These are phyloP conservation scores for Sisor rabdophorus DNA, from an alignment of 2,113 vertebrate genomes.

Conservation along the genomic window DNA sequence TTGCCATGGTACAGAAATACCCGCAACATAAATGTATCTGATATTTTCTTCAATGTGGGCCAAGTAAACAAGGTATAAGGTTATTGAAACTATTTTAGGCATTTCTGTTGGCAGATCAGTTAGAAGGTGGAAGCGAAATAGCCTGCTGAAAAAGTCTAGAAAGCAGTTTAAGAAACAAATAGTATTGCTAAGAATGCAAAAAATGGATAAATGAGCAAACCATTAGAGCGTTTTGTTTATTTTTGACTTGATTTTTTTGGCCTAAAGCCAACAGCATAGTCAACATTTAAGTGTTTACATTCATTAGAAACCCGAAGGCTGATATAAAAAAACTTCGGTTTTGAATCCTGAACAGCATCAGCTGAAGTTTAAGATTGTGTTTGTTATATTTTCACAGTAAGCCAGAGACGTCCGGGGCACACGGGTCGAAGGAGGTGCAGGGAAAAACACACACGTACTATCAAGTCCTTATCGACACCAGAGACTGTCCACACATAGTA, in stretches of 20 bases:
- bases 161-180: no score
- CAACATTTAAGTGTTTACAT: background rate
- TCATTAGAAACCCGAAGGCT: background rate
- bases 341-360: background rate
- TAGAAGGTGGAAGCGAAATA: no score
- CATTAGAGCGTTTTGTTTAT: background rate
- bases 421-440: slow-evolving; percentile 85
- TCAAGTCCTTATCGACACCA: slow-evolving; percentile 84
- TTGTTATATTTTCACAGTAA: slow-evolving; percentile 39
- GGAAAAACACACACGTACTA: slow-evolving; percentile 88
- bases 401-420: slow-evolving; percentile 68
- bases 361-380: background rate
- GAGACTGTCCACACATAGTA: slow-evolving; percentile 87
- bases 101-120: no score
- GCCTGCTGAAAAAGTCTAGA: no score
- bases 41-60: no score
- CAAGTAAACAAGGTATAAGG: no score
- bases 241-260: background rate
- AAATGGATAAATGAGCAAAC: background rate
- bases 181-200: background rate
- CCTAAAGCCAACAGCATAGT: background rate
- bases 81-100: no score
- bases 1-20: no score
- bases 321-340: no score
- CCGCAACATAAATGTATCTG: no score